Percentiles rank a stretch among this genome's conserved stretches.
phyloP scores from a whole-genome alignment of 2,797 vertebrate genomes.

The Jordanella pulchra region DNA sequence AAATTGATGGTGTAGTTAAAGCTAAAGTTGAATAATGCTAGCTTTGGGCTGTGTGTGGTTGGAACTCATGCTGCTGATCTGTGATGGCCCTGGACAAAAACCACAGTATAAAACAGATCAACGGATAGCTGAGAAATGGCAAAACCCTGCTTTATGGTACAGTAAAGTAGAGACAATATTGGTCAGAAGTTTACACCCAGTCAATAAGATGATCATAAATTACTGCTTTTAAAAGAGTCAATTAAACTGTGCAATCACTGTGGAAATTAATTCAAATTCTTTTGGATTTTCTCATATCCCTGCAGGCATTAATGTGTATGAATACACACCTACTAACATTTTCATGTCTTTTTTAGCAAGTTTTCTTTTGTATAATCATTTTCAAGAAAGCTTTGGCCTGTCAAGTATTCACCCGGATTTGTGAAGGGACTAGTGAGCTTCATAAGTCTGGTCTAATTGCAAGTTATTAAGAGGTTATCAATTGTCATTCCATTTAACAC shows the following conservation, averaged over 20 bases:
- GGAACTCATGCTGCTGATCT: constrained; percentile 35
- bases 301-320: not conserved
- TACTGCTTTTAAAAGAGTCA: not conserved
- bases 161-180: not conserved
- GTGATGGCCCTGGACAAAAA: constrained; percentile 26
- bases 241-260: not conserved
- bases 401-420: not conserved
- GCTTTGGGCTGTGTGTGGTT: constrained; percentile 48
- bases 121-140: constrained; percentile 20
- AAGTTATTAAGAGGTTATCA: not conserved
- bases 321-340: not conserved
- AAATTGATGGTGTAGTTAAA: constrained; percentile 50
- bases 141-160: constrained; percentile 15
- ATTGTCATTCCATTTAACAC: not conserved
- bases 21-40: constrained; percentile 54
- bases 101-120: constrained; percentile 23
- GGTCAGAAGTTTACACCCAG: not conserved
- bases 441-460: not conserved
- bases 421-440: not conserved
- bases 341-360: no score
- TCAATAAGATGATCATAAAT: not conserved
- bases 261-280: not conserved
- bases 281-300: not conserved
- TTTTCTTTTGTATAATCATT: not conserved
- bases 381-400: no score